Evolutionary conservation across 2,888 invertebrate species (phyloP).

Genomic region (Stenoptilia bipunctidactyla): DNA sequence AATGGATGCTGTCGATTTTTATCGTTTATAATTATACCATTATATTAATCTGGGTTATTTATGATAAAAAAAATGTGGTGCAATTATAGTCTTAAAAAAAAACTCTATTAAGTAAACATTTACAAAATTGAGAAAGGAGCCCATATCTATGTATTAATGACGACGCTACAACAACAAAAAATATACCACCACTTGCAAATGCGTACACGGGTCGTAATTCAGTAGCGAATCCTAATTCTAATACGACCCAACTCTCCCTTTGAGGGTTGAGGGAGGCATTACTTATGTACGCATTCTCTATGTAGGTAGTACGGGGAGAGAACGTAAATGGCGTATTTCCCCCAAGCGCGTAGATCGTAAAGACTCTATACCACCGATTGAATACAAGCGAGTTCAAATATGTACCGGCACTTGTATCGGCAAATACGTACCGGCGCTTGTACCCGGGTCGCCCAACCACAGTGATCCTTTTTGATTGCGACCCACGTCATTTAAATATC

Average conservation of each 20-base stretch:
- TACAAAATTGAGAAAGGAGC: no score
- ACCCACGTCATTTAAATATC: neutral
- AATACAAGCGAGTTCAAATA: constrained; percentile 53
- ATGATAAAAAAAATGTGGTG: no score
- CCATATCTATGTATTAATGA: neutral
- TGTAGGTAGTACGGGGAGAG: constrained; percentile 42
- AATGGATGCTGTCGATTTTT: no score
- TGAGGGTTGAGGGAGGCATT: constrained; percentile 34
- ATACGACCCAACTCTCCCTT: constrained; percentile 38
- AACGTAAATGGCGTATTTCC: constrained; percentile 60
- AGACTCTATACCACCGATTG: constrained; percentile 65
- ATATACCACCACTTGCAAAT: constrained; percentile 26
- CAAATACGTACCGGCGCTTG: constrained; percentile 47
- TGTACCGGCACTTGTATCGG: constrained; percentile 41
- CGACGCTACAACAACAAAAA: constrained; percentile 20
- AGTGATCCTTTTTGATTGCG: constrained; percentile 3
- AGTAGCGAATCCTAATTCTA: constrained; percentile 59
- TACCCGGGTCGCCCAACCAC: constrained; percentile 19
- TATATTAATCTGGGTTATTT: no score
- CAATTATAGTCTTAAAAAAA: no score
- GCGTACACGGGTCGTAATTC: constrained; percentile 31
- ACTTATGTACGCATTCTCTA: constrained; percentile 46
- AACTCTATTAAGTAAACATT: no score
- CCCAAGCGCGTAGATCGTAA: constrained; percentile 64
- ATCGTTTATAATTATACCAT: no score